Conservation (phyloP, 2,113 vertebrate species). For the Phalacrocorax brasilianus region DNA sequence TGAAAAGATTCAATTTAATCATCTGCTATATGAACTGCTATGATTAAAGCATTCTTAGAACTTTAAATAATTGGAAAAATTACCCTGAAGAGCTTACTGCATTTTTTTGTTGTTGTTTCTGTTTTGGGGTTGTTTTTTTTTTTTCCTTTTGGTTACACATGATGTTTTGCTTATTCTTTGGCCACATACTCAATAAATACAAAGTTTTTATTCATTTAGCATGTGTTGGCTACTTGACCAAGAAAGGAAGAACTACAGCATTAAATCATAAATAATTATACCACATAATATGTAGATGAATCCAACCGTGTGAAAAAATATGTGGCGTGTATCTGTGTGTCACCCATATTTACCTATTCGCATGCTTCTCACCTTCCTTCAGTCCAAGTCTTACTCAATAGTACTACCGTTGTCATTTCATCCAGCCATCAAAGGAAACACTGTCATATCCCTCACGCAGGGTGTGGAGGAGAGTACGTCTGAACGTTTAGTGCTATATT, state of each 20-base stretch:
- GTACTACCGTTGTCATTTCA: neutral
- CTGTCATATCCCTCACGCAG: rapidly evolving
- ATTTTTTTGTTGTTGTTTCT: too few relatives aligned
- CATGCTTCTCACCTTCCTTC: neutral
- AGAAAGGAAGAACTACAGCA: neutral
- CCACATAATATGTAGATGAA: neutral
- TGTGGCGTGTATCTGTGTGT: too few relatives aligned
- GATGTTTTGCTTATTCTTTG: neutral
- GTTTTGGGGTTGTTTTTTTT: neutral
- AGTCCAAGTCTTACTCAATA: neutral
- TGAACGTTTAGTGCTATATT: neutral
- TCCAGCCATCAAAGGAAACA: neutral
- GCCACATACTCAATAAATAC: neutral
- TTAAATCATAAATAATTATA: neutral
- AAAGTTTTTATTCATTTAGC: neutral
- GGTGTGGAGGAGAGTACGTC: neutral
- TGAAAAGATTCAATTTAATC: neutral
- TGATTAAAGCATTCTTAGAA: neutral
- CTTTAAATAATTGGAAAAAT: neutral
- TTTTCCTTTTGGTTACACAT: neutral
- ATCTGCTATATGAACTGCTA: neutral
- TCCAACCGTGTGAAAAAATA: neutral
- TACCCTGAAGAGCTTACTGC: neutral
- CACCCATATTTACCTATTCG: neutral
- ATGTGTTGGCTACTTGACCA: neutral